Evolutionary conservation across 1,140 invertebrate genomes (phyloP), one percentile per base, ranked within the genome.

Genomic region (Solen grandis): DNA sequence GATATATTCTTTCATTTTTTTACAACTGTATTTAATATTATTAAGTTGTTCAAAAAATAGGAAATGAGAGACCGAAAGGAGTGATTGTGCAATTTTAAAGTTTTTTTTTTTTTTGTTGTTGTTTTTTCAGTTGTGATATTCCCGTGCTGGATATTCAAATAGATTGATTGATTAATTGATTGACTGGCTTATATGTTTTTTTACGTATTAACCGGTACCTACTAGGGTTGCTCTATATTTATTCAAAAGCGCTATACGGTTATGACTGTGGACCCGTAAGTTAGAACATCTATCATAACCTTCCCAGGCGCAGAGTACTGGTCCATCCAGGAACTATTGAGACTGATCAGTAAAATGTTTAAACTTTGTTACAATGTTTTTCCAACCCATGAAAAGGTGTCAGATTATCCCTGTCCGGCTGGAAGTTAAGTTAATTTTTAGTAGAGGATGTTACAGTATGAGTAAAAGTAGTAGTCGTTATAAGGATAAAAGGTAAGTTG

Each of bases 361-460:
- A 25, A 8, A 25, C 8, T 4, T 46, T 31, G 38, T 52, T 1
- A 75, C 72, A 38, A 55, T 62, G 72, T 63, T 31, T 50, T 63
- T 14, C 59, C 57, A 10, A 62, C 33, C 74, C 74, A 76, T 31
- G 22, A 25, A 66, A 76, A 76, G 74, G 29, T n/a, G n/a, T 5
- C 5, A 22, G 16, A 36, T 55, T 31, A 5, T 8, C 22, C 3
- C 41, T 41, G 2, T 41, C 46, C 41, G 74, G 74, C 19, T 31
- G 10, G 41, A 76, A 66, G 19, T 55, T 55, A 19, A 76, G 25
- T n/a, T n/a, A n/a, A n/a, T n/a, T n/a, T n/a, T n/a, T n/a, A n/a
- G n/a, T n/a, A n/a, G n/a, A n/a, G n/a, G n/a, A n/a, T n/a, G n/a
- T n/a, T n/a, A n/a, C n/a, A n/a, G n/a, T n/a, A n/a, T n/a, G n/a